phyloP scores from a whole-genome alignment of 2,888 invertebrate genomes.

The Siphlonurus alternatus region DNA sequence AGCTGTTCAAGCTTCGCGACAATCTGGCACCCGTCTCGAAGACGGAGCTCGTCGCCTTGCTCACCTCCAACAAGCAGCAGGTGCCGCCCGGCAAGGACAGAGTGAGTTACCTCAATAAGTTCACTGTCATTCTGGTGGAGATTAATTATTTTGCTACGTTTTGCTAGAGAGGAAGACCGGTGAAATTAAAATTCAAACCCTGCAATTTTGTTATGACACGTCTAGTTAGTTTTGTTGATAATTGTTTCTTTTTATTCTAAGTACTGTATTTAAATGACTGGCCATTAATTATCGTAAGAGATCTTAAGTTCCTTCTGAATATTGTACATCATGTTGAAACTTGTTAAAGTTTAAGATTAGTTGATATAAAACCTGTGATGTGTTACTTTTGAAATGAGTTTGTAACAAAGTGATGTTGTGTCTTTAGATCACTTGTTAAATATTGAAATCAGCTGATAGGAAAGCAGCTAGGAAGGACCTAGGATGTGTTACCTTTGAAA shows the following conservation, averaged over 20 bases:
- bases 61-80: constrained; percentile 55
- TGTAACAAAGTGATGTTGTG: constrained; percentile 7
- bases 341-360: constrained; percentile 7
- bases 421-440: not conserved
- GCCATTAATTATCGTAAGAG: too few species aligned
- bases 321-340: too few species aligned
- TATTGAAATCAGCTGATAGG: not conserved
- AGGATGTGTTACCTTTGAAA: not conserved
- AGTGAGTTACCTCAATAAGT: constrained; percentile 34
- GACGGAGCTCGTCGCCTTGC: constrained; percentile 39
- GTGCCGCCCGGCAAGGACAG: constrained; percentile 46
- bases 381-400: constrained; percentile 10
- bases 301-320: too few species aligned
- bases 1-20: constrained; percentile 49
- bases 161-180: too few species aligned
- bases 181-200: too few species aligned
- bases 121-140: constrained; percentile 8
- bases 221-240: too few species aligned
- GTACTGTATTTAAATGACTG: too few species aligned
- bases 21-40: constrained; percentile 39
- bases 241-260: too few species aligned
- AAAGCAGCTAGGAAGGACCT: not conserved
- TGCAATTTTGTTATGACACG: too few species aligned
- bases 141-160: too few species aligned
- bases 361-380: not conserved